Conservation (phyloP, 1,140 invertebrate species). For the Drosophila ambigua region DNA sequence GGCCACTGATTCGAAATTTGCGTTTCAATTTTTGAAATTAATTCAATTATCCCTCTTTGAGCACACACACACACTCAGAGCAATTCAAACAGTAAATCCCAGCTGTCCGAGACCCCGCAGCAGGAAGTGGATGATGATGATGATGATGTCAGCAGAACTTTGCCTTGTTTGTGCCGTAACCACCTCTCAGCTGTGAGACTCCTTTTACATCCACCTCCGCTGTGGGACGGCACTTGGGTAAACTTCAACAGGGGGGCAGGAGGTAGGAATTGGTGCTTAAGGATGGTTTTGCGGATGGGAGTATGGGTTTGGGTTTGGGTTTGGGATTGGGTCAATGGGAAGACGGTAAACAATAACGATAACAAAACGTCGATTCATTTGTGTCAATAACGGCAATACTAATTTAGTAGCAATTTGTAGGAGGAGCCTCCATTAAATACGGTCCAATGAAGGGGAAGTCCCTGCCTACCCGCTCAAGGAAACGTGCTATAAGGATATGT, state of each 20-base stretch:
- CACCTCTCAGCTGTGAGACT: no score
- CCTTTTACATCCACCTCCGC: conserved; percentile 9
- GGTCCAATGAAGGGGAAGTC: conserved; percentile 33
- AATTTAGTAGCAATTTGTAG: conserved; percentile 77
- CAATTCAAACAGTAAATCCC: conserved; percentile 39
- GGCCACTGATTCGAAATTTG: conserved; percentile 43
- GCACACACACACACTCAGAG: conserved; percentile 6
- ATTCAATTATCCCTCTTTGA: conserved; percentile 49
- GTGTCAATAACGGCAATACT: conserved; percentile 82
- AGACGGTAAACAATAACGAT: conserved; percentile 67
- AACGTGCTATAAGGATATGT: conserved; percentile 1
- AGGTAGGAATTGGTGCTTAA: not conserved
- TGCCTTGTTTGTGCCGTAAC: conserved; percentile 24
- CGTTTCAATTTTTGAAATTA: conserved; percentile 55
- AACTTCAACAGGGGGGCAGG: not conserved
- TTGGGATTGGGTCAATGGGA: not conserved
- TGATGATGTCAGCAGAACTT: conserved; percentile 71
- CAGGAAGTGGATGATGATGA: conserved; percentile 17
- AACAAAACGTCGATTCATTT: conserved; percentile 80
- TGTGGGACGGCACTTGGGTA: conserved; percentile 7
- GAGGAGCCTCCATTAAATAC: conserved; percentile 54
- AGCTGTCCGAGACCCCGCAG: conserved; percentile 32
- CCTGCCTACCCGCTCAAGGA: conserved; percentile 11
- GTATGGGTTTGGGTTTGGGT: not conserved
- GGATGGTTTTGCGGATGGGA: not conserved